Percentiles rank a stretch among this genome's conserved stretches.
Evolutionary conservation across 2,888 invertebrate species (phyloP).

Genomic region (Trissoscelio sp.): DNA sequence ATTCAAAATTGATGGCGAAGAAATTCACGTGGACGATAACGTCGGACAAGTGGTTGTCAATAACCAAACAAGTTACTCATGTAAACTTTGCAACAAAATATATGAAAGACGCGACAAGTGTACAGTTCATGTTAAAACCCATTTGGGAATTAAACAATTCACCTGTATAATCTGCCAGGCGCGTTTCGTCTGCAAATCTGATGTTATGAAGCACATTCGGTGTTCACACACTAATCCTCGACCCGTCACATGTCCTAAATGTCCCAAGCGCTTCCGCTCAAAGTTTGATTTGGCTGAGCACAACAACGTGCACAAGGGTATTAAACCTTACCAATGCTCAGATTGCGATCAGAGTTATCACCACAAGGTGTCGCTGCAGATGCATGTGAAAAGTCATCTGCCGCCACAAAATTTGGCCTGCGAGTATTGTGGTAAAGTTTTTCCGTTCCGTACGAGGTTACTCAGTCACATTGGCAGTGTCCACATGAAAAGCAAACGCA

Average conservation of each 20-base stretch:
- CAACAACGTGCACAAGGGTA: conserved; percentile 82
- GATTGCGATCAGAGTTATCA: conserved; percentile 82
- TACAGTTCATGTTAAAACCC: conserved; percentile 82
- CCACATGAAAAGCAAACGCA: conserved; percentile 81
- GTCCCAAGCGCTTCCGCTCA: conserved; percentile 81
- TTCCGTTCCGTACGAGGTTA: conserved; percentile 81
- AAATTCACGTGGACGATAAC: conserved; percentile 81
- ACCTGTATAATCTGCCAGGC: conserved; percentile 81
- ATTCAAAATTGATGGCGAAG: conserved; percentile 81
- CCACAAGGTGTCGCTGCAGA: conserved; percentile 82
- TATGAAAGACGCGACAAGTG: conserved; percentile 82
- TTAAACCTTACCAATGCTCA: conserved; percentile 80
- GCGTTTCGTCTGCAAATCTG: conserved; percentile 82
- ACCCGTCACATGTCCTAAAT: conserved; percentile 81
- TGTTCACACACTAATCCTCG: conserved; percentile 82
- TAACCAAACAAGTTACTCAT: conserved; percentile 79
- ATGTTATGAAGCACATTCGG: conserved; percentile 82
- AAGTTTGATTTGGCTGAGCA: conserved; percentile 82
- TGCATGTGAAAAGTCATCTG: conserved; percentile 82
- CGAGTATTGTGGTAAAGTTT: conserved; percentile 82
- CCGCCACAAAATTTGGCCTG: conserved; percentile 82
- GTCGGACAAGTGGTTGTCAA: conserved; percentile 78
- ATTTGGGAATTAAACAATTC: conserved; percentile 81
- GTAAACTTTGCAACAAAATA: conserved; percentile 80
- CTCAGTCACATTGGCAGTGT: conserved; percentile 82